Base-by-base conservation (phyloP, 1,140 invertebrate genomes). In the Drosophila sechellia region DNA sequence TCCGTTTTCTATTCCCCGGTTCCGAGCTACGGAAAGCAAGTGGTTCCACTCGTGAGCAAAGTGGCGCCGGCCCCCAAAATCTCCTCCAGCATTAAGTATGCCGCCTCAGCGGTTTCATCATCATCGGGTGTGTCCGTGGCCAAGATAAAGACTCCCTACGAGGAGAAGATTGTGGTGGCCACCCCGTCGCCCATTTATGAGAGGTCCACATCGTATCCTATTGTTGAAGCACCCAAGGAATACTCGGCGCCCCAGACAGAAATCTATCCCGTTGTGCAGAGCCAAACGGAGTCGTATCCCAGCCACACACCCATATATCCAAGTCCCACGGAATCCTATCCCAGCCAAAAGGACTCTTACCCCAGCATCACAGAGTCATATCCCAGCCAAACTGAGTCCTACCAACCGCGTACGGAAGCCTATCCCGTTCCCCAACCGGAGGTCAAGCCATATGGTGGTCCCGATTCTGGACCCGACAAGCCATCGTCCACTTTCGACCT, bases 121-220 rank as follows among this genome's bases (percentile, higher is more conserved):
- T 61, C 6, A 11, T 61, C 6, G 31, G 74, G 53, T 0, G 35
- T 52, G 4, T 77, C 84, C 6, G 45, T 83, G 15, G 83, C 84
- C 55, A 83, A 76, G 58, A 77, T 73, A 11, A 87, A 87, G 40
- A 89, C 83, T 6, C 83, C 83, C 0, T 87, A 89, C 39, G 48
- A 66, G 6, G 69, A 89, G 59, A 78, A 87, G 35, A 56, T 84
- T 8, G 76, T 53, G 5, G 84, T 89, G 17, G 84, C 52, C 34
- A 89, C 79, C 0, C 69, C 76, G 1, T 48, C 75, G 1, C 68
- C 84, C 4, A 56, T 66, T 37, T 86, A 86, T 35, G 81, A 87
- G 12, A 70, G 69, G 31, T 83, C 81, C 57, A 86, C 81, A 5
- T 58, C 81, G 2, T 86, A 86, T 61, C 81, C 81, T 0, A 43